Conservation (phyloP, 2,888 invertebrate genomes). For the Plusia festucae region DNA sequence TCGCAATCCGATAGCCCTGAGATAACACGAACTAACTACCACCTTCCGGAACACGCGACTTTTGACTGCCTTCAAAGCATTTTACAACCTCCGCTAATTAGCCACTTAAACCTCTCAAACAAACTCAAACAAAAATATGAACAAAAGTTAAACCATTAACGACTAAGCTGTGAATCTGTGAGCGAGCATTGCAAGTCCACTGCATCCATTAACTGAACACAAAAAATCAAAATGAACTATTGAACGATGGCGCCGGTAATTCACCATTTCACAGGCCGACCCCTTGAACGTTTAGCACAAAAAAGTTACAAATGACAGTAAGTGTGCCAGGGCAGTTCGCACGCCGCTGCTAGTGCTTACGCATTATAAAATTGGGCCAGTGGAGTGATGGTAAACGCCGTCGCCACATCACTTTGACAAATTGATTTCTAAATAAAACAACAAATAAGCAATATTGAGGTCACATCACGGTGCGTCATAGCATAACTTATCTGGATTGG, state of each 20-base stretch:
- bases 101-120: constrained; percentile 58
- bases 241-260: constrained; percentile 75
- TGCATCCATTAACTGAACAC: constrained; percentile 70
- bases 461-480: constrained; percentile 49
- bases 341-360: constrained; percentile 64
- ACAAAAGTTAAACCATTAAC: constrained; percentile 66
- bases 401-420: constrained; percentile 73
- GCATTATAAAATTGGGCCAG: constrained; percentile 81
- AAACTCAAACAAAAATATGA: constrained; percentile 39
- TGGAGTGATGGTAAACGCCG: constrained; percentile 63
- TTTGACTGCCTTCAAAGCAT: constrained; percentile 73
- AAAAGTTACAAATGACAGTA: constrained; percentile 73
- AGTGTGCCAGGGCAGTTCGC: constrained; percentile 85
- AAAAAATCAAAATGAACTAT: constrained; percentile 76
- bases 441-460: constrained; percentile 53
- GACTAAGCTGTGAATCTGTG: constrained; percentile 40
- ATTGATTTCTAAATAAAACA: constrained; percentile 73
- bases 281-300: constrained; percentile 77
- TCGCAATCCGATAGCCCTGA: constrained; percentile 83
- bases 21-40: constrained; percentile 79
- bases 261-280: constrained; percentile 87
- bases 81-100: constrained; percentile 76
- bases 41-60: constrained; percentile 82
- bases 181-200: constrained; percentile 61
- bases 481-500: constrained; percentile 33